A percentile compares a stretch with the other conserved stretches of the same genome.
phyloP scores from a whole-genome alignment of 2,113 vertebrate genomes.

The Rousettus leschenaultii region DNA sequence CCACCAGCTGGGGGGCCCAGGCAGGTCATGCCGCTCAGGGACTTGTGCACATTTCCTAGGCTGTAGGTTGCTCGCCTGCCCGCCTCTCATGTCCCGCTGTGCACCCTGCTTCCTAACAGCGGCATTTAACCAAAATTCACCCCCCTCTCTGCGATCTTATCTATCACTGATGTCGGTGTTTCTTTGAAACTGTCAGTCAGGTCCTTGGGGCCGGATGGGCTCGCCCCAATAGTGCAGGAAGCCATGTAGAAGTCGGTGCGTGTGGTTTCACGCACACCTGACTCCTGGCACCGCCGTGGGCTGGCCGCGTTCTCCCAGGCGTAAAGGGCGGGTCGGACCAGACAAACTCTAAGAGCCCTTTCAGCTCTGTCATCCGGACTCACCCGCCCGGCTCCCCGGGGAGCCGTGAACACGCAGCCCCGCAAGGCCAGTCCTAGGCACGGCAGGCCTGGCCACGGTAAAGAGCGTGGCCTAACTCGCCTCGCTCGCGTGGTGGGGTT shows the following conservation, averaged over 20 bases:
- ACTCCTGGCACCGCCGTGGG: rapidly evolving
- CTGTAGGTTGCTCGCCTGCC: too few relatives aligned
- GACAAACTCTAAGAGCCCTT: neutral
- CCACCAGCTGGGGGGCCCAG: neutral
- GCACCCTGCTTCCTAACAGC: neutral
- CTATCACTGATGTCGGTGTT: too few relatives aligned
- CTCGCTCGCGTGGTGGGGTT: neutral
- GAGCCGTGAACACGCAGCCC: neutral
- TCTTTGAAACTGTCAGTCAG: neutral
- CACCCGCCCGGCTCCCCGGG: neutral
- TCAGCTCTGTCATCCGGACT: neutral
- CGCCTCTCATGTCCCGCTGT: too few relatives aligned
- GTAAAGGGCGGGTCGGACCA: neutral
- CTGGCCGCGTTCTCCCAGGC: rapidly evolving
- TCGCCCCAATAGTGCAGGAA: too few relatives aligned
- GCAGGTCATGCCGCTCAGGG: neutral
- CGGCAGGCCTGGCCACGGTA: neutral
- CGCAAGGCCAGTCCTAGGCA: neutral
- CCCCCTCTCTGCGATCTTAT: neutral
- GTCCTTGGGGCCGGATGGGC: neutral
- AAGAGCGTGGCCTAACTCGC: rapidly evolving
- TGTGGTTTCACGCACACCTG: neutral
- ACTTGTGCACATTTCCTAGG: neutral
- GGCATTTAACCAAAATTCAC: rapidly evolving
- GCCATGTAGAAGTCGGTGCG: rapidly evolving